Percentiles rank a stretch among this genome's conserved stretches.
These are phyloP conservation scores for Halictus ligatus DNA, from an alignment of 2,888 invertebrate genomes.

Conservation along the genomic window DNA sequence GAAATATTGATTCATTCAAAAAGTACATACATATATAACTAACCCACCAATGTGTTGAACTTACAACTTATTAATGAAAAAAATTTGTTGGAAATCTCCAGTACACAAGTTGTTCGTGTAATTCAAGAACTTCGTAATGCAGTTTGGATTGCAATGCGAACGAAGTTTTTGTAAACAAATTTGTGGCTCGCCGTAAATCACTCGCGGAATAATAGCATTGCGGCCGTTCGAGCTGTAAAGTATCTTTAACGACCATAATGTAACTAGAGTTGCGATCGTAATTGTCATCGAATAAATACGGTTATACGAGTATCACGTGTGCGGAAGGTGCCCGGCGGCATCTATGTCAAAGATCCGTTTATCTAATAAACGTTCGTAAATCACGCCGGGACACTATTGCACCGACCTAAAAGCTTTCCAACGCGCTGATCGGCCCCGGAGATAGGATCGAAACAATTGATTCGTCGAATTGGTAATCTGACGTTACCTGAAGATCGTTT, in stretches of 20 bases:
- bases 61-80: not conserved
- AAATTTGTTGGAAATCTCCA: too few relatives aligned
- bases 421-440: slow-evolving; percentile 43
- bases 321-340: slow-evolving; percentile 15
- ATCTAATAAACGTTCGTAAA: slow-evolving; percentile 71
- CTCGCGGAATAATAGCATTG: not conserved
- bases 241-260: slow-evolving; percentile 19
- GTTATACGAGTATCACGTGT: slow-evolving; percentile 14
- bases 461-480: slow-evolving; percentile 77
- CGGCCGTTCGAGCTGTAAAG: slow-evolving; percentile 20
- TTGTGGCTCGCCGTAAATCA: slow-evolving; percentile 14
- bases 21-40: too few relatives aligned
- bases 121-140: not conserved
- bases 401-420: slow-evolving; percentile 64
- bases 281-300: slow-evolving; percentile 44
- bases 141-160: not conserved
- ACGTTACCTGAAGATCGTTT: slow-evolving; percentile 26
- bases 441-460: slow-evolving; percentile 73
- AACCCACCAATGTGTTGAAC: too few relatives aligned
- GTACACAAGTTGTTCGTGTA: too few relatives aligned
- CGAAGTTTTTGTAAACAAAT: not conserved
- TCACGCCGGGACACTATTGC: slow-evolving; percentile 51
- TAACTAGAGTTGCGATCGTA: slow-evolving; percentile 29
- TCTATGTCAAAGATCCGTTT: slow-evolving; percentile 43
- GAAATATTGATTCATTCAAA: not conserved